Conservation (phyloP, 2,113 vertebrate genomes). For the Scartelaos histophorus region DNA sequence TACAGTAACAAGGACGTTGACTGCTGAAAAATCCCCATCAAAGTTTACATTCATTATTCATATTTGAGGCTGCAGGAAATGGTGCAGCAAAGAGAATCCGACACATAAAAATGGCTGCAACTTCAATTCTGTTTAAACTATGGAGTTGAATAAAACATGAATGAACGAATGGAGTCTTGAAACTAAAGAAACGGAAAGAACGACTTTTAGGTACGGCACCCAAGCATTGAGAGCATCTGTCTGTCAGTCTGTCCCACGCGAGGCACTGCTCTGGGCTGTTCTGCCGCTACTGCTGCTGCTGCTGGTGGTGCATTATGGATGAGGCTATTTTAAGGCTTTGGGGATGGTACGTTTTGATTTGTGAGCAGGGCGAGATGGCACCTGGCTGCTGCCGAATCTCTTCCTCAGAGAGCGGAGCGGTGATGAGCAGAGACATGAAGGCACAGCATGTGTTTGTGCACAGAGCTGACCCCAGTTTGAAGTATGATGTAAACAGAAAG, state of each 20-base stretch:
- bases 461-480: constrained; percentile 46
- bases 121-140: constrained; percentile 66
- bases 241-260: constrained; percentile 68
- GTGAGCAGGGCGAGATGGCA: constrained; percentile 61
- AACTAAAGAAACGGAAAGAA: constrained; percentile 40
- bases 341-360: constrained; percentile 68
- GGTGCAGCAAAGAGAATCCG: constrained; percentile 36
- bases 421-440: constrained; percentile 51
- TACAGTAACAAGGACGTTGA: constrained; percentile 30
- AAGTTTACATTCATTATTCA: constrained; percentile 71
- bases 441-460: constrained; percentile 45
- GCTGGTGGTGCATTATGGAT: constrained; percentile 73
- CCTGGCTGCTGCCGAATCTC: constrained; percentile 58
- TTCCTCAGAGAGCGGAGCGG: constrained; percentile 32
- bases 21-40: constrained; percentile 53
- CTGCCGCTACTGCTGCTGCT: constrained; percentile 58
- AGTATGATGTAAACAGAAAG: constrained; percentile 45
- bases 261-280: constrained; percentile 66
- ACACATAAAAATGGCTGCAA: constrained; percentile 36
- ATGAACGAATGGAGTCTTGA: constrained; percentile 52
- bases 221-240: constrained; percentile 69
- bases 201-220: constrained; percentile 52
- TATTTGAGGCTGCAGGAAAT: constrained; percentile 62
- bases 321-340: constrained; percentile 72
- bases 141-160: constrained; percentile 77